Evolutionary conservation across 2,113 vertebrate species (phyloP).

Genomic region (Erinaceus europaeus): DNA sequence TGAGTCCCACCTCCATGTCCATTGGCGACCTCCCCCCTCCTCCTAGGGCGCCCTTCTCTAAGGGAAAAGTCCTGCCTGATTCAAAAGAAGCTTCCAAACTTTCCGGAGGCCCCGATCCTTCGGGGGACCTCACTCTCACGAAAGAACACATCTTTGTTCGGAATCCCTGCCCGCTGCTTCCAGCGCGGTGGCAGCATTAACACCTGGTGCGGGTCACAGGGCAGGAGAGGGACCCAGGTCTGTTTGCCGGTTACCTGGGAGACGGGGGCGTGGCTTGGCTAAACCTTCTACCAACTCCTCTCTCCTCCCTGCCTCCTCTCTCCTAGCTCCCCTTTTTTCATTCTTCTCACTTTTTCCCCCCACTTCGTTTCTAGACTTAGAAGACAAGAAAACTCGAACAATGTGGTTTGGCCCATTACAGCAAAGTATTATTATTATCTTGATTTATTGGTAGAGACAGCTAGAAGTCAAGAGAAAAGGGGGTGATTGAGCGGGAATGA

Average conservation of each 20-base stretch:
- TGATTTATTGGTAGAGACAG: too few species aligned
- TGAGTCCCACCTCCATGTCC: background rate
- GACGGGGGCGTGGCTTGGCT: slow-evolving; percentile 60
- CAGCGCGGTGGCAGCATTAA: background rate
- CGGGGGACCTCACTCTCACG: background rate
- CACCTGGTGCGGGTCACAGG: background rate
- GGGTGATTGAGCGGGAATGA: too few species aligned
- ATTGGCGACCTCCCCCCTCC: background rate
- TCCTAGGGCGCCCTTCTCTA: background rate
- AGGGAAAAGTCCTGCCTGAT: background rate
- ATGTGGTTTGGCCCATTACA: background rate
- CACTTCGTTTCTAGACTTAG: background rate
- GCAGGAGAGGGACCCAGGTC: background rate
- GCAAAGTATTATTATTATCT: too few species aligned
- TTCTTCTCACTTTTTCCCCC: too few species aligned
- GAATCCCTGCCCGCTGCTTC: background rate
- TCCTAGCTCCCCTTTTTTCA: background rate
- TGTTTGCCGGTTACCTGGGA: slow-evolving; percentile 72
- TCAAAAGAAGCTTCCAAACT: background rate
- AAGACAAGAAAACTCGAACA: background rate
- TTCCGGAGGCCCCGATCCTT: background rate
- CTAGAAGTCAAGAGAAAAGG: too few species aligned
- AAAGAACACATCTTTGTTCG: background rate
- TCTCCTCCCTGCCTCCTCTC: background rate
- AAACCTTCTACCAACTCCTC: rapidly evolving